phyloP scores from a whole-genome alignment of 2,888 invertebrate genomes.

The Tanypteryx hageni region DNA sequence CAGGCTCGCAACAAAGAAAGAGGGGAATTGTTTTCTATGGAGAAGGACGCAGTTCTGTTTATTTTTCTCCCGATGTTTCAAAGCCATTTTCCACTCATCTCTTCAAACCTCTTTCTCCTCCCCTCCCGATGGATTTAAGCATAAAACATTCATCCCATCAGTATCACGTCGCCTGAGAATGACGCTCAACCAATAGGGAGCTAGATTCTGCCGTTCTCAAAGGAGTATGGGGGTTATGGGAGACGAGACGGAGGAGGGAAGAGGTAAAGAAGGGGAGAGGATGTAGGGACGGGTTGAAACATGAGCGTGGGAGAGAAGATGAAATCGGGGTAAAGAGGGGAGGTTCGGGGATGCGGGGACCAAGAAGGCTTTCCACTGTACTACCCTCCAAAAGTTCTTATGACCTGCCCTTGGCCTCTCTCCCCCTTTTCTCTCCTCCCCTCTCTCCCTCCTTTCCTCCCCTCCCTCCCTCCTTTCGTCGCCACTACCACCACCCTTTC shows the following conservation, averaged over 20 bases:
- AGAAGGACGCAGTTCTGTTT: no score
- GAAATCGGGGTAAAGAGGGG: not conserved
- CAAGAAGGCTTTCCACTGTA: not conserved
- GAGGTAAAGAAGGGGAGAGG: not conserved
- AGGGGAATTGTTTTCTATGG: no score
- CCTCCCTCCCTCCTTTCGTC: not conserved
- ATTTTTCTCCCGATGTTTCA: not conserved
- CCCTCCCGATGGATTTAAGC: slow-evolving; percentile 15
- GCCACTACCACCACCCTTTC: not conserved
- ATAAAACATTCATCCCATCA: slow-evolving; percentile 34
- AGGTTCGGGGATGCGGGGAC: not conserved
- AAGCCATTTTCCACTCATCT: not conserved
- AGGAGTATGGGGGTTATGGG: not conserved
- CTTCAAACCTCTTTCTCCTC: not conserved
- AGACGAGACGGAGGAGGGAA: not conserved
- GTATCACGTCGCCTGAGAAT: slow-evolving; percentile 54
- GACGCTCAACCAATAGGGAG: slow-evolving; percentile 54
- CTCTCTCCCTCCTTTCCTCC: not conserved
- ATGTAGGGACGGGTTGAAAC: slow-evolving; percentile 20
- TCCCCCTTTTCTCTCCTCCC: not conserved
- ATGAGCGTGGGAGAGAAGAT: slow-evolving; percentile 47
- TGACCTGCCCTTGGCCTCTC: slow-evolving; percentile 37
- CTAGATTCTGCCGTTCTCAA: slow-evolving; percentile 36
- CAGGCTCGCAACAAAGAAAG: no score
- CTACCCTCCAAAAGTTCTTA: not conserved